These are phyloP conservation scores for Characodon lateralis DNA, from an alignment of 2,797 vertebrate species.

Conservation along the genomic window DNA sequence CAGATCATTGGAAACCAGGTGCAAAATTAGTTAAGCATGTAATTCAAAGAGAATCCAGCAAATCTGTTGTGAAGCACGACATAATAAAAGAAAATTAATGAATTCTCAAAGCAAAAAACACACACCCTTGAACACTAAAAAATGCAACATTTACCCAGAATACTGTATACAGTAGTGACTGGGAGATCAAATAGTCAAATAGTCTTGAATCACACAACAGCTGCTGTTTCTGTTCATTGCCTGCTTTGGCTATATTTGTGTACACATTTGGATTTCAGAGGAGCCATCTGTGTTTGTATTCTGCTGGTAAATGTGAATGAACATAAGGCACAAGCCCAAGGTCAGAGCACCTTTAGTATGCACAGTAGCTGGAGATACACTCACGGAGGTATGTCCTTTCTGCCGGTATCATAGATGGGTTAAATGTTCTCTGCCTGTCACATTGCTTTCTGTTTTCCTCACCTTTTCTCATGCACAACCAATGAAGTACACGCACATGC, in stretches of 20 bases:
- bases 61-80: not conserved
- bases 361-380: conserved; percentile 14
- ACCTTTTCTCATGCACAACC: conserved; percentile 17
- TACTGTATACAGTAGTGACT: conserved; percentile 9
- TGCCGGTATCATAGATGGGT: conserved; percentile 32
- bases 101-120: conserved; percentile 9
- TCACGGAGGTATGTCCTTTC: conserved; percentile 23
- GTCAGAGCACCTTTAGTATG: conserved; percentile 41
- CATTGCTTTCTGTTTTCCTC: conserved; percentile 19
- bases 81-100: conserved; percentile 4
- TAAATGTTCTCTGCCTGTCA: conserved; percentile 43
- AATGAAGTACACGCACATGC: conserved; percentile 22
- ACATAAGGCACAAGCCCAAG: conserved; percentile 39
- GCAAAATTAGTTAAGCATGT: not conserved
- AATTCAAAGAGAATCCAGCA: conserved; percentile 1
- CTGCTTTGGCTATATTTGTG: conserved; percentile 13
- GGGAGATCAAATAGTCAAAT: conserved; percentile 11
- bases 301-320: conserved; percentile 33
- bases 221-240: conserved; percentile 28
- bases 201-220: conserved; percentile 18
- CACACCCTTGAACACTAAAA: not conserved
- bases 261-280: conserved; percentile 21
- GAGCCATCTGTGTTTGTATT: conserved; percentile 36
- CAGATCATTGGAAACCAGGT: conserved; percentile 2
- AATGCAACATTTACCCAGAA: not conserved